Conservation (phyloP, 2,113 vertebrate species). For the Gallinago jamesoni region DNA sequence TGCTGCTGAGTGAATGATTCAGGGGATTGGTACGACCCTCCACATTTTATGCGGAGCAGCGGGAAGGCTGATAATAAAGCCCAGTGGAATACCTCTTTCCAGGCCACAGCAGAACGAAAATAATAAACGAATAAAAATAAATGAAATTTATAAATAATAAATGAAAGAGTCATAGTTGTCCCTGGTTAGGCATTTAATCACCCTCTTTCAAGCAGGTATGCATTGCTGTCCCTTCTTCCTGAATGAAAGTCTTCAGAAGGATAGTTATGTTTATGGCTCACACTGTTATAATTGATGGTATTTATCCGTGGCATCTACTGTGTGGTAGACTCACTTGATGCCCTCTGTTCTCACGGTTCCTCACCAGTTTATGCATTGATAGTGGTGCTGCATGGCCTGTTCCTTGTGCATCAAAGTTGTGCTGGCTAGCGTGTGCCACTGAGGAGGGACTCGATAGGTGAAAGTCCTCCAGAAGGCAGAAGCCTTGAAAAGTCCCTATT, state of each 20-base stretch:
- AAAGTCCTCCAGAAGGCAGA: neutral
- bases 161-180: neutral
- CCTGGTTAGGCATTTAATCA: neutral
- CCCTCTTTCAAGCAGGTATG: neutral
- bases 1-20: constrained; percentile 41
- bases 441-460: neutral
- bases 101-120: neutral
- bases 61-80: neutral
- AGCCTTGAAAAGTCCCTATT: neutral
- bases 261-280: neutral
- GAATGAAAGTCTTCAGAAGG: neutral
- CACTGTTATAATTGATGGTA: neutral
- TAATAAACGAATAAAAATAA: neutral
- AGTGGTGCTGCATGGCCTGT: neutral
- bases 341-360: neutral
- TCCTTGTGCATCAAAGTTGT: neutral
- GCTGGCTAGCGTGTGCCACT: neutral
- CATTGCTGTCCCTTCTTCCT: neutral
- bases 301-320: neutral
- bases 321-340: neutral
- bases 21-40: constrained; percentile 54
- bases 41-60: neutral
- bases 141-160: neutral
- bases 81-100: neutral
- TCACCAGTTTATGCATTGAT: neutral